Base-by-base conservation (phyloP, 1,140 invertebrate species). In the Druon quercuslanigerum region DNA sequence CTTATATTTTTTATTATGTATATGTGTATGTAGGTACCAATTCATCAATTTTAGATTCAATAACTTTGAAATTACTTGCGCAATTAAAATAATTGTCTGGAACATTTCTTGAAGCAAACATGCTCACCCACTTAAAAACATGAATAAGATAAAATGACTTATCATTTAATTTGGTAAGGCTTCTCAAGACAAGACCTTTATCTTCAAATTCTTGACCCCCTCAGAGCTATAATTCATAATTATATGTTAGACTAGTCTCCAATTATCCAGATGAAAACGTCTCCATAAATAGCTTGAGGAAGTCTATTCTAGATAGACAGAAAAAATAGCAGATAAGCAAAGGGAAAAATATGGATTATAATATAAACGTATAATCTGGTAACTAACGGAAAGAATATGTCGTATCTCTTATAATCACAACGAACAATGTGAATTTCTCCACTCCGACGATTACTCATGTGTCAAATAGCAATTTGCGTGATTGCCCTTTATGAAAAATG, bases 401-500 rank as follows among this genome's bases (percentile, higher is more conserved):
- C 40, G 40, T 66, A 33, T 66, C 33, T 66, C 13, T 66, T 66
- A 33, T 66, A 12, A 33, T 66, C 16, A 6, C 16, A 6, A 11
- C 16, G 20, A 66, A 66, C 57, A 66, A 66, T 66, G 16, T 25
- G 13, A 14, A 40, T 66, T 66, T n/a, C 60, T 33, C 60, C 33
- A 66, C 25, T 66, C 60, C 14, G n/a, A 66, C 25, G 33, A 66
- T 40, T 66, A 33, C 40, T 66, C 25, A 33, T 40, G 60, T 66
- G 60, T 66, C 60, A 66, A 40, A 66, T 25, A 66, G 25, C 57
- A 66, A 66, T 66, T 66, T 33, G 40, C 60, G 33, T 66, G 60
- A 66, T 66, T 66, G 60, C 60, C 60, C 25, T 66, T 66, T 66
- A 66, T 66, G 60, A 66, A 66, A 66, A 66, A 66, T 13, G 46